phyloP scores from a whole-genome alignment of 2,113 vertebrate species.

The Symphodus melops region DNA sequence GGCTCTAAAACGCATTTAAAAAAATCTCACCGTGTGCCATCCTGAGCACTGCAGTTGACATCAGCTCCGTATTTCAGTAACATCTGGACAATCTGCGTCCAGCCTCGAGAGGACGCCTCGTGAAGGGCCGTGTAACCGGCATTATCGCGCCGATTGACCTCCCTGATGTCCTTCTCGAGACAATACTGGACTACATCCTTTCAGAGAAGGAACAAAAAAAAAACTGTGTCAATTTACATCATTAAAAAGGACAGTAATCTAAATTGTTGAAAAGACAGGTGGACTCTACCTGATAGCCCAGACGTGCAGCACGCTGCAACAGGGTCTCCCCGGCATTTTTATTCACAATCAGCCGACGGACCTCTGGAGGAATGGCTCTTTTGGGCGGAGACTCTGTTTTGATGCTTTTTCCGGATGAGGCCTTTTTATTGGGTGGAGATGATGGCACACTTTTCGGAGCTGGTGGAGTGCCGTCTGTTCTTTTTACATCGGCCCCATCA shows the following conservation, averaged over 20 bases:
- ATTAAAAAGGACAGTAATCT: not conserved
- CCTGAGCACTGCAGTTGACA: slow-evolving; percentile 97
- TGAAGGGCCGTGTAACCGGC: slow-evolving; percentile 97
- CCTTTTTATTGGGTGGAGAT: slow-evolving; percentile 79
- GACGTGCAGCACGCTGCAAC: slow-evolving; percentile 93
- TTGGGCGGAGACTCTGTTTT: slow-evolving; percentile 78
- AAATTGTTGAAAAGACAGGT: not conserved
- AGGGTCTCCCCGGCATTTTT: slow-evolving; percentile 97
- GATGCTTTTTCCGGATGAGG: slow-evolving; percentile 76
- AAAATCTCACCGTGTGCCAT: slow-evolving; percentile 91
- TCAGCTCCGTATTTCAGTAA: slow-evolving; percentile 95
- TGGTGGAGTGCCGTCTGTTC: slow-evolving; percentile 74
- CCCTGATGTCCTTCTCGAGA: slow-evolving; percentile 94
- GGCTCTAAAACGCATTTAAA: not conserved
- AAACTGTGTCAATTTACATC: not conserved
- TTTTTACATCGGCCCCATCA: slow-evolving; percentile 74
- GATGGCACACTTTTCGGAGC: slow-evolving; percentile 70
- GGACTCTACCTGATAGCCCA: slow-evolving; percentile 92
- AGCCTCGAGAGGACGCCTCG: slow-evolving; percentile 94
- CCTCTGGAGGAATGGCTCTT: slow-evolving; percentile 90
- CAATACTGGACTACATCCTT: slow-evolving; percentile 97
- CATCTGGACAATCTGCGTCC: slow-evolving; percentile 93
- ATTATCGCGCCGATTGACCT: slow-evolving; percentile 96
- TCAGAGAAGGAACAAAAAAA: slow-evolving; percentile 6
- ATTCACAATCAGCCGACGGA: slow-evolving; percentile 96